Base-by-base conservation (phyloP, 2,888 invertebrate species). In the Caenorhabditis sp. region DNA sequence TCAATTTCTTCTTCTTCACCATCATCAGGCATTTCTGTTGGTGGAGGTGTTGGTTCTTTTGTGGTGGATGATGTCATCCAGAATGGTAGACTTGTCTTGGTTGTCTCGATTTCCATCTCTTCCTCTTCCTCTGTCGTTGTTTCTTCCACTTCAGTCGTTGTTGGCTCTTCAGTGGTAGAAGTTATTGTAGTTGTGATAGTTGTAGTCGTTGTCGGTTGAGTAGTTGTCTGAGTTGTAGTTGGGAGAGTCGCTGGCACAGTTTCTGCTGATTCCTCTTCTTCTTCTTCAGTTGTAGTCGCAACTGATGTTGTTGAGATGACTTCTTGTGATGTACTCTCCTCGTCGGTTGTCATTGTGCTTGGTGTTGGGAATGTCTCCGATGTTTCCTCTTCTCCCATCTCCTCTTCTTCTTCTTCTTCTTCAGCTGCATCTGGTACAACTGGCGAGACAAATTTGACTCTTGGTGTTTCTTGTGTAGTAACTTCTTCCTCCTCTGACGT, bases 31-130 rank as follows among this genome's bases (percentile, higher is more conserved):
- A 58, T 64, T 12, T 65, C 60, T 17, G 65, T 60, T 25, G 56
- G 21, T 12, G 14, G 3, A 26, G 59, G 52, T 4, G 23, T 53
- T 58, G 65, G 66, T 17, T 59, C 62, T 20, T 60, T 61, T 54
- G 63, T 69, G 52, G 52, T 64, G 8, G 73, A 77, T 1, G 70
- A 56, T 1, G 75, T 72, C 80, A 80, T 80, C 80, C 80, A 80
- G 76, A 80, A 80, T 38, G 80, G 80, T 58, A 77, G 60, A 21
- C 68, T 70, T 0, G 76, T 74, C 53, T 77, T 76, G 1, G 77
- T 76, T n/a, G 66, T 59, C 49, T 63, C 20, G 14, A 50, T 10
- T 53, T 71, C 63, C 52, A 63, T 66, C 5, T 54, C 63, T 38
- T 70, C 72, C 5, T 63, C 61, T 43, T 68, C 67, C n/a, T 58